Conservation (phyloP, 1,140 invertebrate species). For the Drosophila bocki region DNA sequence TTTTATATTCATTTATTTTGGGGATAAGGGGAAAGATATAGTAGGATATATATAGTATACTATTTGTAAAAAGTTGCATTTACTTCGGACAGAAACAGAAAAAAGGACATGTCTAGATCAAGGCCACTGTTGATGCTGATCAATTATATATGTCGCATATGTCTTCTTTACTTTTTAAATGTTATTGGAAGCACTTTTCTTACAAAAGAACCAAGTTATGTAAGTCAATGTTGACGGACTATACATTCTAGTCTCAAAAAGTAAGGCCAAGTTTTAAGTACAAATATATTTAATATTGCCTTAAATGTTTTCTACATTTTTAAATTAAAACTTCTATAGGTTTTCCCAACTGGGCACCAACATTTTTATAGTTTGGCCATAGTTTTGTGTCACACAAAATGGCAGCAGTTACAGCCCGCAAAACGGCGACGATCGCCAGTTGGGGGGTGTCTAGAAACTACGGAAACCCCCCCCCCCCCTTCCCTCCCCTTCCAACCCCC, state of each 20-base stretch:
- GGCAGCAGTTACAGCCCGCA: slow-evolving; percentile 78
- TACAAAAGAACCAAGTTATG: too few relatives aligned
- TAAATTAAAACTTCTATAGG: background rate
- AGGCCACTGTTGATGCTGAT: background rate
- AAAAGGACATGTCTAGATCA: background rate
- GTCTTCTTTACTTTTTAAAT: background rate
- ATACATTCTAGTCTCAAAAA: background rate
- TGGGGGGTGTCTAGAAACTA: background rate
- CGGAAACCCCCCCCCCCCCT: too few relatives aligned
- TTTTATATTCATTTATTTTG: too few relatives aligned
- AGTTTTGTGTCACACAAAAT: slow-evolving; percentile 73
- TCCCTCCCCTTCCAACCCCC: too few relatives aligned
- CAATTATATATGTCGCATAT: too few relatives aligned
- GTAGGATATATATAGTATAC: too few relatives aligned
- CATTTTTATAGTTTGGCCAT: slow-evolving; percentile 53
- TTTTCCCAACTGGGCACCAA: background rate
- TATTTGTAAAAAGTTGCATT: background rate
- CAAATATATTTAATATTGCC: background rate
- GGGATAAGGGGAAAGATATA: too few relatives aligned
- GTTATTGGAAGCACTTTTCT: background rate
- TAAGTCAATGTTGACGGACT: background rate
- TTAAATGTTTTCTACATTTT: background rate
- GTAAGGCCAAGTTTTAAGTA: fast-evolving
- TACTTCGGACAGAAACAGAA: background rate
- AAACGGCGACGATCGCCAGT: slow-evolving; percentile 60